Evolutionary conservation across 37 sponge, comb jelly and placozoan species (phyloP), one percentile per base, ranked within the genome.

Genomic region (Aphrocallistes beatrix): DNA sequence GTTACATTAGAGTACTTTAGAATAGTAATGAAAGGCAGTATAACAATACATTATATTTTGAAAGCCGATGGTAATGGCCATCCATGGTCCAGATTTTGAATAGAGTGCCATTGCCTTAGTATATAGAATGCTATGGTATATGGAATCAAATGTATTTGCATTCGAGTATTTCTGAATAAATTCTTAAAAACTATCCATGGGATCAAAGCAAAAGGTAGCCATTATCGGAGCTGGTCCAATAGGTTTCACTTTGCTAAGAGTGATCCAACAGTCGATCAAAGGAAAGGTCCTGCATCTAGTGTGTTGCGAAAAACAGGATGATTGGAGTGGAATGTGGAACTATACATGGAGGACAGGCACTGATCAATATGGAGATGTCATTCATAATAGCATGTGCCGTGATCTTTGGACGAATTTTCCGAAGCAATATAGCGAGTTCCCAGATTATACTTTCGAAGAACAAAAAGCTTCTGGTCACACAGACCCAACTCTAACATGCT

Each of bases 321-420:
- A 86, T 25, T 82, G 82, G 82, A 50, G 87, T 36, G 87, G 87
- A 0, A 45, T 86, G 8, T 86, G 87, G 87, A 86, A 86, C 36
- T 86, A 69, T 42, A 36, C 83, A 6, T 86, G 87, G 87, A 23
- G 87, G 10, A 86, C 86, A 36, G 89, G 89, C 0, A 21, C 60
- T 0, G 89, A 89, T 40, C 37, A 86, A 37, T 50, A 51, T 49
- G 86, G 89, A 0, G 86, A 89, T 19, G 38, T 83, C 0, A 38
- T 51, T 23, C 89, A 86, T 51, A 37, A 42, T n/a, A 32, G 83
- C 34, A 82, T 60, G 88, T 89, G 86, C 85, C 23, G 89, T n/a
- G 51, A 84, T 40, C 81, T 89, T 39, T 89, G 86, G 86, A 83
- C 86, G 0, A 89, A 89, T 39, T 84, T 81, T 37, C 89, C 89